Base-by-base conservation (phyloP, 2,113 vertebrate species). In the Suncus etruscus region DNA sequence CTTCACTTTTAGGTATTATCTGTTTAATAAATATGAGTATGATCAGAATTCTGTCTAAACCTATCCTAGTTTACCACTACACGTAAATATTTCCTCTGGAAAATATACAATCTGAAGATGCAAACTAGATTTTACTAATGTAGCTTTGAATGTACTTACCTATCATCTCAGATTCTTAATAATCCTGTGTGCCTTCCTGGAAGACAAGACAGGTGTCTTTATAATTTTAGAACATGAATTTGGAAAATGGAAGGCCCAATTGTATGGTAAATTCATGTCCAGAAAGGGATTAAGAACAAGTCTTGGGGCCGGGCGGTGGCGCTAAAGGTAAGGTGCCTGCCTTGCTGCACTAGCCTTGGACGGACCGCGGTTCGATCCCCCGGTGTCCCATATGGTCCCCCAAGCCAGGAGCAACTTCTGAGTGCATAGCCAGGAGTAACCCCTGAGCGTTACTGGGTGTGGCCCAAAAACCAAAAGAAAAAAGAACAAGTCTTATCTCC, bases 201-300 rank as follows among this genome's bases (percentile, higher is more conserved):
- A 98, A 97, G 96, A 97, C 96, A 98, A 97, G 97, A 97, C 94
- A 97, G 96, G 96, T 89, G 90, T 96, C 96, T 97, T 97, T 97
- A 93, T 97, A 96, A 97, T 96, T 96, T 1, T 83, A 96, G 93
- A 97, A 95, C 8, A 47, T 92, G 80, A 95, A 94, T 95, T 93
- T 96, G 94, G 92, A 94, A 95, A 94, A 81, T 83, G 91, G 91
- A 39, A 91, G 90, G 78, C 77, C 92, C 90, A 82, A 74, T 82
- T 92, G 32, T 87, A 93, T 54, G 72, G 45, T 86, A 83, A 77
- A 72, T 65, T 81, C 47, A 89, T 87, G 89, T 81, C 85, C 78
- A 75, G 81, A 61, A 87, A 82, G 91, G 70, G 90, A 87, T 75
- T n/a, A 92, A 93, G 91, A 89, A 85, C 16, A 82, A 20, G 58